Evolutionary conservation across 1,140 invertebrate species (phyloP).

Genomic region (Tetramorium alpestre): DNA sequence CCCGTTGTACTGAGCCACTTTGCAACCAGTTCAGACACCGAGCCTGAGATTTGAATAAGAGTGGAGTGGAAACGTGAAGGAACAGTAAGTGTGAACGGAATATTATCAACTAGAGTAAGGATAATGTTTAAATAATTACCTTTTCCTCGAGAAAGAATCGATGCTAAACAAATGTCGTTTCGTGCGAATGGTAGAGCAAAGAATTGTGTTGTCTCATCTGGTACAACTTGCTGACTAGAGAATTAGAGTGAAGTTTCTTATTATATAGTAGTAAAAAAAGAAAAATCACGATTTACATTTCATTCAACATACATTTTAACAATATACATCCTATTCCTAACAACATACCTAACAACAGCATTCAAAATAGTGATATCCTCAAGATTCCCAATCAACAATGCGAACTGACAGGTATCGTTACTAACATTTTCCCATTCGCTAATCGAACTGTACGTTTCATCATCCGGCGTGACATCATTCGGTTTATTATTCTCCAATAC

Average conservation of each 20-base stretch:
- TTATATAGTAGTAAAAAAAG: background rate
- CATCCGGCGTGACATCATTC: slow-evolving; percentile 79
- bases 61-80: background rate
- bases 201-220: slow-evolving; percentile 77
- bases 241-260: slow-evolving; percentile 4
- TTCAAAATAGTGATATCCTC: slow-evolving; percentile 94
- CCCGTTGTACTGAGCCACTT: slow-evolving; percentile 92
- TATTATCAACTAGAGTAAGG: background rate
- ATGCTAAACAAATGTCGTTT: slow-evolving; percentile 90
- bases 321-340: background rate
- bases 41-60: slow-evolving; percentile 83
- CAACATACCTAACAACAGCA: slow-evolving; percentile 88
- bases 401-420: slow-evolving; percentile 94
- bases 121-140: slow-evolving; percentile 83
- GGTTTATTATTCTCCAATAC: slow-evolving; percentile 48
- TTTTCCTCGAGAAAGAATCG: slow-evolving; percentile 92
- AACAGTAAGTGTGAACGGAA: background rate
- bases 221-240: slow-evolving; percentile 78
- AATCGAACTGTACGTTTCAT: slow-evolving; percentile 83
- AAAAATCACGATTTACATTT: slow-evolving; percentile 33
- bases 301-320: slow-evolving; percentile 68
- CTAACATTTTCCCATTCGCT: slow-evolving; percentile 93
- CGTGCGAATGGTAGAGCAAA: slow-evolving; percentile 87
- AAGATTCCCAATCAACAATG: slow-evolving; percentile 93
- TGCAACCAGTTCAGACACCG: slow-evolving; percentile 93